These are phyloP conservation scores for Macquaria australasica DNA, from an alignment of 2,113 vertebrate genomes.

Conservation along the genomic window DNA sequence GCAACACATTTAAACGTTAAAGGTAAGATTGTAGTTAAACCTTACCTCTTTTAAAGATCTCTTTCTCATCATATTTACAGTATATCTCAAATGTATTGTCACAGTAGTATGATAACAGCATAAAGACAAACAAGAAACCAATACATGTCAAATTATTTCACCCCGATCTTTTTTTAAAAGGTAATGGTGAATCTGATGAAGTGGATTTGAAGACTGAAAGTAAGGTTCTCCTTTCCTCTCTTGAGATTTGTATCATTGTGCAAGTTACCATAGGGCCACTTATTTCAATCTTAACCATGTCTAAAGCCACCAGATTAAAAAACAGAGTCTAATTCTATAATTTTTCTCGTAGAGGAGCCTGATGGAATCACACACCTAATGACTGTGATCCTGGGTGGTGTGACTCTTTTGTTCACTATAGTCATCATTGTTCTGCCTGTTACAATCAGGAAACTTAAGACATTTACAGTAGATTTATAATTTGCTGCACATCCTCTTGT, in stretches of 20 bases:
- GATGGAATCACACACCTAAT: not conserved
- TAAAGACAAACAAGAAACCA: not conserved
- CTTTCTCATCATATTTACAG: not conserved
- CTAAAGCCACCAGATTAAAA: fast-evolving
- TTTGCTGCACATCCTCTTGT: too few relatives aligned
- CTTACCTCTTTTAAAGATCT: not conserved
- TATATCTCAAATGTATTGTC: not conserved
- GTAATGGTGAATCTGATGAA: fast-evolving
- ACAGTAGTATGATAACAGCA: not conserved
- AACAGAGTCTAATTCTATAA: not conserved
- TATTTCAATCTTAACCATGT: fast-evolving
- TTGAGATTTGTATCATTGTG: too few relatives aligned
- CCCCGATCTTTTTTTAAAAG: not conserved
- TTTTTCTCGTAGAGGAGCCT: not conserved
- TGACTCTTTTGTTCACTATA: not conserved
- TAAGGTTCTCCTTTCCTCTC: not conserved
- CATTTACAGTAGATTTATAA: not conserved
- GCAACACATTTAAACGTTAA: not conserved
- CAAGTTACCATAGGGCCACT: not conserved
- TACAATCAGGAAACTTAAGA: not conserved
- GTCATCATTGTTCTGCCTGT: not conserved
- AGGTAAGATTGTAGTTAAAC: constrained; percentile 1
- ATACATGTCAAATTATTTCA: too few relatives aligned
- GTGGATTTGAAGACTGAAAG: not conserved
- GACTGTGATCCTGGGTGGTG: not conserved